Percentiles rank a stretch among this genome's conserved stretches.
Conservation (phyloP, 2,797 vertebrate genomes). For the Synaphobranchus kaupii region DNA sequence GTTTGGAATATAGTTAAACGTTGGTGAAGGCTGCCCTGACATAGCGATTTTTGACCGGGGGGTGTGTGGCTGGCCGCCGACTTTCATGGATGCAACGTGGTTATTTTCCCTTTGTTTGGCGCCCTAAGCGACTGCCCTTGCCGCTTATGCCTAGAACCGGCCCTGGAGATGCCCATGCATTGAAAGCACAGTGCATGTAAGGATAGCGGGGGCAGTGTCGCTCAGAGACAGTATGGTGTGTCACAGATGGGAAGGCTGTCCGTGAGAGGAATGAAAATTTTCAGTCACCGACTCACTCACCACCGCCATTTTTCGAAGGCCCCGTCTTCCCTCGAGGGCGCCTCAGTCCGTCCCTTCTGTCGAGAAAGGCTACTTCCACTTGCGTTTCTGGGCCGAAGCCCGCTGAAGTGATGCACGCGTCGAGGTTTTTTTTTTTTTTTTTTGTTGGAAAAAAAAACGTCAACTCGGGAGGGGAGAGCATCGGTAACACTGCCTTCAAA, state of each 20-base stretch:
- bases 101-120: neutral
- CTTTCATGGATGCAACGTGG: too few relatives aligned
- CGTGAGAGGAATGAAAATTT: conserved; percentile 21
- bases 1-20: too few relatives aligned
- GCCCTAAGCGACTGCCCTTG: neutral
- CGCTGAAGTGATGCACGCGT: neutral
- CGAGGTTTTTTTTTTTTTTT: neutral
- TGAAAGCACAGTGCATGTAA: neutral
- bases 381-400: neutral
- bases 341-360: neutral
- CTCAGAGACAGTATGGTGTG: conserved; percentile 18
- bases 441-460: neutral
- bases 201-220: conserved; percentile 12
- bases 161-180: neutral
- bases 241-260: conserved; percentile 32
- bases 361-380: neutral
- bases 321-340: neutral
- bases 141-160: neutral
- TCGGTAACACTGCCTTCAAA: neutral
- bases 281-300: too few relatives aligned
- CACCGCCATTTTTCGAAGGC: neutral
- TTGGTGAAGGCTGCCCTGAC: too few relatives aligned
- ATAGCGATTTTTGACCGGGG: too few relatives aligned
- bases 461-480: neutral
- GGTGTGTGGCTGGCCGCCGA: too few relatives aligned